Conservation (phyloP, 2,888 invertebrate genomes). For the Suillia variegata region DNA sequence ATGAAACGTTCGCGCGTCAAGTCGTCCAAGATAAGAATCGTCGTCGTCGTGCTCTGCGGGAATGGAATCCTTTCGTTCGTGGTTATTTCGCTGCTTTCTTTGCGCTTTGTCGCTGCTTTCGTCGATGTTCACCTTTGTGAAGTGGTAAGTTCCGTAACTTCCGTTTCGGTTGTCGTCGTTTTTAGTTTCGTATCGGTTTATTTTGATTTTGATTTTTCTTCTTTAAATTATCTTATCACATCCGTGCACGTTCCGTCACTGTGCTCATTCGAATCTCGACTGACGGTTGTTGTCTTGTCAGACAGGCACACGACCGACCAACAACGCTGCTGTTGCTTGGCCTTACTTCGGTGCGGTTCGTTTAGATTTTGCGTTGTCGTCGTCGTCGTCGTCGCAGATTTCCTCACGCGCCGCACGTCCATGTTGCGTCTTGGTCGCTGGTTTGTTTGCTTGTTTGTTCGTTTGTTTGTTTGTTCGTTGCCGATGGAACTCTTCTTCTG, state of each 20-base stretch:
- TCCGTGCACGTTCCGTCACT: conserved; percentile 45
- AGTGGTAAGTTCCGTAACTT: neutral
- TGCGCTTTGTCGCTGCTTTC: neutral
- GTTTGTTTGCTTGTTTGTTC: conserved; percentile 4
- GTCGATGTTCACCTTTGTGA: neutral
- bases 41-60: too few species aligned
- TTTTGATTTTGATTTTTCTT: conserved; percentile 11
- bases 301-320: conserved; percentile 26
- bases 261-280: conserved; percentile 55
- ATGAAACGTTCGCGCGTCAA: neutral
- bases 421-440: conserved; percentile 3
- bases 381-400: conserved; percentile 24
- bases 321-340: conserved; percentile 9
- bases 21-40: too few species aligned
- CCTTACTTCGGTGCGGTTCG: conserved; percentile 11
- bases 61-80: too few species aligned
- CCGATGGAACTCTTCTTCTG: too few species aligned
- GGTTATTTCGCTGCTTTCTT: neutral
- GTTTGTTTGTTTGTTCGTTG: too few species aligned
- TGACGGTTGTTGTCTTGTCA: conserved; percentile 38
- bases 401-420: conserved; percentile 22
- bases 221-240: conserved; percentile 21
- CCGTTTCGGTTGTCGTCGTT: conserved; percentile 12
- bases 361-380: conserved; percentile 28
- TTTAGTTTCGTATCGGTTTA: neutral